These are phyloP conservation scores for Acromyrmex charruanus DNA, from an alignment of 1,140 invertebrate genomes.

Conservation along the genomic window DNA sequence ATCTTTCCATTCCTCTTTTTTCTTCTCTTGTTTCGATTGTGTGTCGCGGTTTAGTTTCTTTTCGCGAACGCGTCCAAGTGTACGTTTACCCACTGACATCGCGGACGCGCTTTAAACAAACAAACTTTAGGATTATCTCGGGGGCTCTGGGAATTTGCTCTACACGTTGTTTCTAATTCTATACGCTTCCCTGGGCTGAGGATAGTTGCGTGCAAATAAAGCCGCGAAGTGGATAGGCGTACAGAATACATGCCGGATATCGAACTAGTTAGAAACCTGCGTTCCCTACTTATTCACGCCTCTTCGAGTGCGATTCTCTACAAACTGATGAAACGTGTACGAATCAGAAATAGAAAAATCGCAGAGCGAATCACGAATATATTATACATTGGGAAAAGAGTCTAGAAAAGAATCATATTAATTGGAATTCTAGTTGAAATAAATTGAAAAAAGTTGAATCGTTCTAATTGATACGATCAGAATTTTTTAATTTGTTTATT, in stretches of 20 bases:
- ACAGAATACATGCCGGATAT: constrained; percentile 49
- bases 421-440: no score
- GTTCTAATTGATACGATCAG: no score
- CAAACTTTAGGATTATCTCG: constrained; percentile 73
- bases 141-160: constrained; percentile 74
- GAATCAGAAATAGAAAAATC: neutral
- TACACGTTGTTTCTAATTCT: constrained; percentile 71
- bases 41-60: constrained; percentile 44
- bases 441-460: no score
- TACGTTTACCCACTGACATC: constrained; percentile 40
- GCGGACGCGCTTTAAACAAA: constrained; percentile 58
- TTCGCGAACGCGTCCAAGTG: constrained; percentile 5
- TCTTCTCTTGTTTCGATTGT: constrained; percentile 32
- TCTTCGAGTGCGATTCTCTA: constrained; percentile 25
- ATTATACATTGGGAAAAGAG: neutral
- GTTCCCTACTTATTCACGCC: constrained; percentile 31
- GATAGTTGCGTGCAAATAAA: constrained; percentile 72
- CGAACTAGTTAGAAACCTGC: constrained; percentile 42
- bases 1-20: constrained; percentile 29
- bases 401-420: no score
- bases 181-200: constrained; percentile 49
- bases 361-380: neutral
- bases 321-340: neutral
- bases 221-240: constrained; percentile 46
- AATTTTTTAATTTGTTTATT: no score